Base-by-base conservation (phyloP, 2,888 invertebrate genomes). In the Lomographa bimaculata region DNA sequence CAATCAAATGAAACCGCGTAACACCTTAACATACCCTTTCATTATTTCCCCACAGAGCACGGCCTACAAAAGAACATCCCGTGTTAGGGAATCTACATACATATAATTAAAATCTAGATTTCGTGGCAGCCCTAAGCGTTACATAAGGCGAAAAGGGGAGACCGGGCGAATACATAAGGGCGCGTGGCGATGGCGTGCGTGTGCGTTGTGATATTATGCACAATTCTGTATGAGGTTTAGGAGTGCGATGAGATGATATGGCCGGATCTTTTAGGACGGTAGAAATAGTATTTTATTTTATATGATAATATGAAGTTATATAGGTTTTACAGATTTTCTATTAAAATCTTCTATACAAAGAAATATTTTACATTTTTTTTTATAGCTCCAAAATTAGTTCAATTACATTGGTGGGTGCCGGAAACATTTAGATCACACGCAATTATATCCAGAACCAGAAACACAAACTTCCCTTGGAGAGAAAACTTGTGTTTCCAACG, bases 151-250 rank as follows among this genome's bases (percentile, higher is more conserved):
- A 54, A 64, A 64, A 63, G 62, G 64, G 68, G 55, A 64, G 56
- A 57, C 54, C 58, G 63, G 71, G 68, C 63, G 60, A 65, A 49
- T 62, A 75, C 65, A 73, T 72, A 75, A 60, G 71, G 74, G 69
- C 60, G 57, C 57, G 50, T 54, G 60, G 38, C 54, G 47, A 50
- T 54, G 60, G 38, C 54, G 47, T 57, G 56, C 60, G 66, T 68
- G 71, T 67, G 61, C 57, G 63, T 64, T 32, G 25, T 30, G n/a
- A n/a, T n/a, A n/a, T n/a, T 28, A 33, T 41, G 35, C 32, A 36
- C 32, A 25, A 19, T 33, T 12, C 26, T 28, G 30, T 12, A 37
- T 43, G 27, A 38, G 41, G 33, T 36, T 36, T 42, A 36, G 26
- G 35, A 17, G 21, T 20, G 30, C 0, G 24, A n/a, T n/a, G 16